Percentiles rank a stretch among this genome's conserved stretches.
These are phyloP conservation scores for Aix galericulata DNA, from an alignment of 2,113 vertebrate genomes.

Conservation along the genomic window DNA sequence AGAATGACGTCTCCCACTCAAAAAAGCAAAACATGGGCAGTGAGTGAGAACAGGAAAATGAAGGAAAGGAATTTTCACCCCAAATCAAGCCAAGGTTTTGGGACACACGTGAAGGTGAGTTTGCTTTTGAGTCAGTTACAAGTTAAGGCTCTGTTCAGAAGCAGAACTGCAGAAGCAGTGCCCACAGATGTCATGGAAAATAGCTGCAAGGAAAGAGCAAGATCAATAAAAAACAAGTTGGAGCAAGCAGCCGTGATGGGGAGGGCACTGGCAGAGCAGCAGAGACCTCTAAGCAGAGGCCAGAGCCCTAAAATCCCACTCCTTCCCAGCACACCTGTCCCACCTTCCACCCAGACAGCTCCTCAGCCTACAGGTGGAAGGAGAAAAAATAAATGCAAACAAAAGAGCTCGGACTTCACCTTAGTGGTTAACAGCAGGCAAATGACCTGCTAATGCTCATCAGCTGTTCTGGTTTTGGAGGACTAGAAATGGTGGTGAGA, in stretches of 20 bases:
- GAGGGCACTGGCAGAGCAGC: not conserved
- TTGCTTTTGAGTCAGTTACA: not conserved
- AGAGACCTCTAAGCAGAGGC: not conserved
- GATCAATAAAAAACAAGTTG: not conserved
- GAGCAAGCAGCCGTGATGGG: not conserved
- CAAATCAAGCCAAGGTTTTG: not conserved
- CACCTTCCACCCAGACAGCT: not conserved
- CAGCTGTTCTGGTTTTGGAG: not conserved
- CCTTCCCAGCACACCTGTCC: not conserved
- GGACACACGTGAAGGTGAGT: not conserved
- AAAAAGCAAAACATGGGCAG: not conserved
- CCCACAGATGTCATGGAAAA: not conserved
- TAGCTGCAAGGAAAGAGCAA: not conserved
- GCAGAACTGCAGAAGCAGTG: not conserved
- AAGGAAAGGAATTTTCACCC: not conserved
- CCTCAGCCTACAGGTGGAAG: not conserved
- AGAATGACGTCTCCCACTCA: not conserved
- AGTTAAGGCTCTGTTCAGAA: not conserved
- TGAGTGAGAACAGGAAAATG: not conserved
- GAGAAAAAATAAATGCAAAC: not conserved
- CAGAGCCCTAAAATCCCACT: not conserved
- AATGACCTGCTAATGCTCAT: not conserved
- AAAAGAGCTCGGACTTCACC: not conserved
- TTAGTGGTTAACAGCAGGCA: not conserved
- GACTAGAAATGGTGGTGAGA: not conserved